phyloP scores from a whole-genome alignment of 2,113 vertebrate genomes.

The Phasianus colchicus region DNA sequence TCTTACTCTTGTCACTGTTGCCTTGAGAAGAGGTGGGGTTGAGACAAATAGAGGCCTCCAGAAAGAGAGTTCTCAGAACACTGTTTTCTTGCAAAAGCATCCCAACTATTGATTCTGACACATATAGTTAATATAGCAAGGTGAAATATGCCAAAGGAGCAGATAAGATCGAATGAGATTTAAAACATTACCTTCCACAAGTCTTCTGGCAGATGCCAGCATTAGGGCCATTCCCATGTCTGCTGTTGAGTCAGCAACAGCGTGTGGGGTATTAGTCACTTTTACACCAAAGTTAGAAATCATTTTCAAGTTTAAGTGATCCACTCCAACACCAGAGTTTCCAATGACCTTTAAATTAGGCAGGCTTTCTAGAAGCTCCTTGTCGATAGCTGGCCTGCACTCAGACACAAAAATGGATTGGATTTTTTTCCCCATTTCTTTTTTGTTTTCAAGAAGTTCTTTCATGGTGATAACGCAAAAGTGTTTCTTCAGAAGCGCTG shows the following conservation, averaged over 20 bases:
- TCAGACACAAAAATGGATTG: constrained; percentile 76
- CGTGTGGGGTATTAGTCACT: constrained; percentile 80
- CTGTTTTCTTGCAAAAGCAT: background rate
- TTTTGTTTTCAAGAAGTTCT: constrained; percentile 72
- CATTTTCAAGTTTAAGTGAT: constrained; percentile 84
- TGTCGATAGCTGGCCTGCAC: constrained; percentile 31
- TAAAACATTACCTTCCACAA: constrained; percentile 78
- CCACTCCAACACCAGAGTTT: constrained; percentile 80
- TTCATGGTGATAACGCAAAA: constrained; percentile 79
- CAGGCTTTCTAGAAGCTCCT: constrained; percentile 72
- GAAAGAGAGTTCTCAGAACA: background rate
- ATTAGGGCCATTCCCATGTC: constrained; percentile 84
- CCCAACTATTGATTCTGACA: background rate
- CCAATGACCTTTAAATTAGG: constrained; percentile 81
- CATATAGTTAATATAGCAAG: background rate
- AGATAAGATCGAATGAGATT: background rate
- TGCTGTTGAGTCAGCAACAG: constrained; percentile 80
- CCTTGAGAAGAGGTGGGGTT: background rate
- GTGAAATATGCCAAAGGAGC: background rate
- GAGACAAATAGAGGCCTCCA: background rate
- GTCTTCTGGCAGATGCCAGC: constrained; percentile 81
- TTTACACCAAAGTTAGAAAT: constrained; percentile 78
- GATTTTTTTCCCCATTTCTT: constrained; percentile 71
- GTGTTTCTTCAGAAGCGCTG: constrained; percentile 73
- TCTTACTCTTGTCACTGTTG: background rate